Percentiles rank a stretch among this genome's conserved stretches.
Evolutionary conservation across 2,797 vertebrate genomes (phyloP).

Genomic region (Apodemus agrarius): DNA sequence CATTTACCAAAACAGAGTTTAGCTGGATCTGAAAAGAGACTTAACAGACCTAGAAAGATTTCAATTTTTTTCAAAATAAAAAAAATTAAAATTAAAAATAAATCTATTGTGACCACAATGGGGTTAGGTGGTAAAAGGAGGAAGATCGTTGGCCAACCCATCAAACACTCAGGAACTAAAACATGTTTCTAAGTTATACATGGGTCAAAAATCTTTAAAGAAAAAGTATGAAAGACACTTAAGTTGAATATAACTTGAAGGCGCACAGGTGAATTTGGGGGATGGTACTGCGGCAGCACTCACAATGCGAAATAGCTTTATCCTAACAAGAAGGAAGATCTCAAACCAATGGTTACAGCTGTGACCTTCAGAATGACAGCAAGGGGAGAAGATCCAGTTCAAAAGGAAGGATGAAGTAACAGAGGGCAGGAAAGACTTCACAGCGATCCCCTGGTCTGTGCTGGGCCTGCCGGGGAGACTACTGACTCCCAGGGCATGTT

Average conservation of each 20-base stretch:
- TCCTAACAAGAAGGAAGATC: background rate
- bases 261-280: background rate
- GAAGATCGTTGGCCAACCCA: background rate
- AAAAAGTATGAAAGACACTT: background rate
- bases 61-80: conserved; percentile 8
- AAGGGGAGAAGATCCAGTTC: background rate
- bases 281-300: background rate
- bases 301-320: background rate
- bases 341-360: background rate
- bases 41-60: conserved; percentile 24
- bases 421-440: background rate
- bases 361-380: background rate
- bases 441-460: background rate
- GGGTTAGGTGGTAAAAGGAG: conserved; percentile 4
- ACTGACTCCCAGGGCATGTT: background rate
- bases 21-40: background rate
- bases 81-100: background rate
- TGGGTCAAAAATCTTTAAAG: background rate
- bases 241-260: background rate
- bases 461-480: background rate
- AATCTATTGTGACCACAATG: background rate
- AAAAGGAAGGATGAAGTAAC: background rate
- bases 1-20: background rate
- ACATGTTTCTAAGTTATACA: background rate
- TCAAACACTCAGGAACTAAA: background rate